A percentile compares a stretch with the other conserved stretches of the same genome.
Conservation (phyloP, 1,140 invertebrate species). For the Penaeus vannamei region DNA sequence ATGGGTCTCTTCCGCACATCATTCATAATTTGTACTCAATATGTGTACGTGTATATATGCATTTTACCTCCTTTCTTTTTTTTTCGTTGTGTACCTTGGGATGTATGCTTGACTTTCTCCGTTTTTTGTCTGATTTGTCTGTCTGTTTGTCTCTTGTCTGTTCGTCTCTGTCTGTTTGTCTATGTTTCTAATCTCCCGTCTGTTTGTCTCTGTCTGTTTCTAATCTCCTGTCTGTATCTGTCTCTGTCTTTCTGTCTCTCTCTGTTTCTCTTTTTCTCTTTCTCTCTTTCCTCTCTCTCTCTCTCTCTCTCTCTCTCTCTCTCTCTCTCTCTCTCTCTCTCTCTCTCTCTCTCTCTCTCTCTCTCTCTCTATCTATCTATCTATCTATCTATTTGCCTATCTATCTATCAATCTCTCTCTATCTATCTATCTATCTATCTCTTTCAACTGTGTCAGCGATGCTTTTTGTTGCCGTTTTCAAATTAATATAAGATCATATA, state of each 20-base stretch:
- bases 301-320: not conserved
- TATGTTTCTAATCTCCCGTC: conserved; percentile 12
- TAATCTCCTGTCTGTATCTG: not conserved
- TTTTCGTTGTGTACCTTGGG: too few species aligned
- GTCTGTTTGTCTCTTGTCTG: too few species aligned
- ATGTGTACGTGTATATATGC: too few species aligned
- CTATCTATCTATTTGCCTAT: not conserved
- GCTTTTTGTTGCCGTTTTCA: too few species aligned
- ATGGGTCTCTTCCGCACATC: too few species aligned
- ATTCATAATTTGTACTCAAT: too few species aligned
- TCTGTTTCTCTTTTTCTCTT: not conserved
- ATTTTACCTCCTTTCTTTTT: too few species aligned
- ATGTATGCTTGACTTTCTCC: too few species aligned
- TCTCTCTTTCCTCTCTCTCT: not conserved
- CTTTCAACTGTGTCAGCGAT: too few species aligned
- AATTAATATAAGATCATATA: too few species aligned
- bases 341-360: not conserved
- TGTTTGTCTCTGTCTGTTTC: conserved; percentile 36
- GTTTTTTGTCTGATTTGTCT: too few species aligned
- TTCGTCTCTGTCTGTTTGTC: not conserved
- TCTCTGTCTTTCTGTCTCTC: not conserved
- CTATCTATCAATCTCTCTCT: not conserved
- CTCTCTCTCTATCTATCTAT: not conserved
- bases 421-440: not conserved
- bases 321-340: not conserved